These are phyloP conservation scores for Colaptes auratus DNA, from an alignment of 2,113 vertebrate species.

Conservation along the genomic window DNA sequence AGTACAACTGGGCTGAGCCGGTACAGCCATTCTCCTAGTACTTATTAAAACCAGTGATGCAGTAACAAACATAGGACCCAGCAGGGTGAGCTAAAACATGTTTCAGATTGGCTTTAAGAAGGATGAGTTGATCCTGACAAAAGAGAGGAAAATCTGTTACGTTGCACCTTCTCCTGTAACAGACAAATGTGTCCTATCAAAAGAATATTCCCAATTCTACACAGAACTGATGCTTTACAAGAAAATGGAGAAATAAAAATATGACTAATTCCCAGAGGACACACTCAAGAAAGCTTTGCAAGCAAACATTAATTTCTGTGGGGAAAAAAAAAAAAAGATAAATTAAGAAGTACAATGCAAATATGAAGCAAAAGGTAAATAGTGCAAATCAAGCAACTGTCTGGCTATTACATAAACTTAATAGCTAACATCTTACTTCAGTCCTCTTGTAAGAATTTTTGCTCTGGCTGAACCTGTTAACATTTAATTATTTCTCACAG, in stretches of 20 bases:
- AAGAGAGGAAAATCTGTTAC: neutral
- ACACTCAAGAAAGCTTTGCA: neutral
- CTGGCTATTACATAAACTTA: neutral
- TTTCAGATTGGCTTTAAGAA: neutral
- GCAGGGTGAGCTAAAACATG: neutral
- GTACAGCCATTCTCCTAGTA: neutral
- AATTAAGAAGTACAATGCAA: neutral
- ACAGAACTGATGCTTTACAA: neutral
- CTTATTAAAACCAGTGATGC: neutral
- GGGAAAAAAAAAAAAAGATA: neutral
- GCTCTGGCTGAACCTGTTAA: neutral
- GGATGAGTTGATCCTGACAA: neutral
- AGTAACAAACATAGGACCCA: neutral
- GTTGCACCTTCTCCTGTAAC: neutral
- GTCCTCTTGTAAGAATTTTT: neutral
- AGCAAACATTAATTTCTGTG: neutral
- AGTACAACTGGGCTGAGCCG: neutral
- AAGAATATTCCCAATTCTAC: neutral
- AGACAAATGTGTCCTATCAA: neutral
- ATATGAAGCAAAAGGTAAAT: neutral
- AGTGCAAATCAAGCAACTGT: neutral
- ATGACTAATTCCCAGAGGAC: neutral
- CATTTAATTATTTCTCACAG: neutral
- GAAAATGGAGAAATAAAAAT: neutral
- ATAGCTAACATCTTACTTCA: slow-evolving; percentile 40